Base-by-base conservation (phyloP, 2,113 vertebrate genomes). In the Xiphophorus hellerii region DNA sequence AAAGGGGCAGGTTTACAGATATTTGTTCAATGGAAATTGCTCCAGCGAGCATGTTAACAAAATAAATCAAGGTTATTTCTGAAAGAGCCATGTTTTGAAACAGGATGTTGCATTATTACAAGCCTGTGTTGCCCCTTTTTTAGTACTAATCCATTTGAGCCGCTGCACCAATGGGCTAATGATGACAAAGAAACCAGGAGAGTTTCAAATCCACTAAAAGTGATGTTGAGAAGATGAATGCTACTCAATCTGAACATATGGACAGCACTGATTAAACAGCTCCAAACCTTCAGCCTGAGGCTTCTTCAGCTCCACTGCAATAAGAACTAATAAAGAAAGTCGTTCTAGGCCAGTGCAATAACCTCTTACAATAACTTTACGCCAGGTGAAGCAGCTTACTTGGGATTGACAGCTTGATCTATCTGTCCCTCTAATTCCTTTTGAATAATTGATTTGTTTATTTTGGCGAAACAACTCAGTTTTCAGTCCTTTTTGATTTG, bases 181-280 rank as follows among this genome's bases (percentile, higher is more conserved):
- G 35, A 29, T 20, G 37, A 67, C 28, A 10, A 44, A 29, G 25
- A 67, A 66, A 39, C 6, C 2, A 8, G 37, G 65, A 20, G n/a
- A 3, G 7, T 5, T 39, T 7, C 6, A 33, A 37, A 66, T 35
- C 22, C 33, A 39, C 33, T 27, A 27, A 33, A n/a, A n/a, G 8
- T 66, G 27, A 39, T 66, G 35, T 27, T 37, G 63, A 25, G 10
- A 65, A 37, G 64, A 66, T 66, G 64, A 37, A 39, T 66, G 25
- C n/a, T 37, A 5, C n/a, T 28, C 12, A 17, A 28, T 14, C 27
- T 44, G 3, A 67, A 44, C 37, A 67, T 44, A 17, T 67, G 13
- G 27, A 67, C 37, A 44, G 15, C n/a, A 66, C n/a, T 42, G 35
- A 42, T 42, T 66, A 42, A 66, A 66, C 65, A 66, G n/a, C 35